Evolutionary conservation across 2,113 vertebrate species (phyloP).

Genomic region (Myocastor coypus): DNA sequence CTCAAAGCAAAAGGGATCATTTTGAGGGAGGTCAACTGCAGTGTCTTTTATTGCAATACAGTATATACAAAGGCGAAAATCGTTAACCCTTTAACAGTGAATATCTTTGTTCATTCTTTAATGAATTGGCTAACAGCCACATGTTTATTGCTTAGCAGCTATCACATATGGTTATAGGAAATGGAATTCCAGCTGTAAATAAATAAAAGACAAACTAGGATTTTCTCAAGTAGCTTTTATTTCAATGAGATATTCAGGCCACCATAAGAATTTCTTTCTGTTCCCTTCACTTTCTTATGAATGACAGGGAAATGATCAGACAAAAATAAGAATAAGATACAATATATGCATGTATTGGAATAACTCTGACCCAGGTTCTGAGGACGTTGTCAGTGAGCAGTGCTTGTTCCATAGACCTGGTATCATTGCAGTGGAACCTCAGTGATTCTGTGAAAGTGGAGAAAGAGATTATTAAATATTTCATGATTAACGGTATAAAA

Average conservation of each 20-base stretch:
- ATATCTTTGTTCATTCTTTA: background rate
- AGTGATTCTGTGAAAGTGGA: background rate
- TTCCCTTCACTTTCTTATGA: background rate
- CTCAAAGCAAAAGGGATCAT: too few species aligned
- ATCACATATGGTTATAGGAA: background rate
- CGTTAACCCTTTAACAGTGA: background rate
- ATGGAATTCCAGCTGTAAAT: background rate
- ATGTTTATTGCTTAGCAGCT: background rate
- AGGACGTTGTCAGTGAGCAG: background rate
- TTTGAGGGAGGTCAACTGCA: background rate
- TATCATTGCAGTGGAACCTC: background rate
- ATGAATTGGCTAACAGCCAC: background rate
- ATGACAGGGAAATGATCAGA: background rate
- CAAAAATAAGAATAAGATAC: background rate
- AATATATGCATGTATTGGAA: background rate
- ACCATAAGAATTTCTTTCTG: background rate
- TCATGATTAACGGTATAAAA: background rate
- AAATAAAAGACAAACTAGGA: too few species aligned
- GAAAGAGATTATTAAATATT: background rate
- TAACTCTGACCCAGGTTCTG: too few species aligned
- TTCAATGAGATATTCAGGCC: background rate
- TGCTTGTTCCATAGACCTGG: background rate
- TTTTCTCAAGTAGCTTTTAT: background rate
- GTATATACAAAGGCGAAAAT: background rate
- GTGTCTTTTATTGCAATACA: background rate